Base-by-base conservation (phyloP, 1,140 invertebrate species). In the Oncopodura yosiiana region DNA sequence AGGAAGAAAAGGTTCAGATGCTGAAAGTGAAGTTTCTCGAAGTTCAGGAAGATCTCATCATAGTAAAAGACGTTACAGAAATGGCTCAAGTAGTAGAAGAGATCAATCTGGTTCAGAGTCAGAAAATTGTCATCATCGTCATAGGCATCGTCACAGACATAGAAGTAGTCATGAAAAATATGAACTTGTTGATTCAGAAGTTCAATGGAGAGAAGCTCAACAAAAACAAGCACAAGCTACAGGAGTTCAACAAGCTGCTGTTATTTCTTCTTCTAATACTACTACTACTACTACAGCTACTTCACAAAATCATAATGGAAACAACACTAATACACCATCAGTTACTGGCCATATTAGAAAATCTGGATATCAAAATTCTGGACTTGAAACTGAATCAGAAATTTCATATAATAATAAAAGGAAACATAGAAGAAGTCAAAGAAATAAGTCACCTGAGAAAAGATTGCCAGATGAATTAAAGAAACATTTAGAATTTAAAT, bases 121-220 rank as follows among this genome's bases (percentile, higher is more conserved):
- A 49, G 76, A 79, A 46, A 68, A 66, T 36, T 49, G 52, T 36
- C 52, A 52, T 41, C 63, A 61, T 24, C 65, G 67, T 8, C 66
- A 67, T 27, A 57, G 68, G 36, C 66, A 69, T 43, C 66, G 68
- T 44, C 65, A 59, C 44, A 62, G 65, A 50, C 64, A 68, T 41
- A 65, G 65, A 64, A n/a, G 16, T 34, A 68, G 67, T 26, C 65
- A 66, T 56, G 65, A 62, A 53, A 65, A 66, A 26, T 67, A 73
- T 66, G 83, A 89, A 70, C 71, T 90, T 45, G 81, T 90, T n/a
- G 86, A 90, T 70, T 88, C 86, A 1, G 84, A 86, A 56, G 79
- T 80, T 19, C 87, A 90, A 68, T 91, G 87, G 87, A 80, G 81
- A 60, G 86, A 90, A 70, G 83, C 85, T 29, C 83, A 90, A 68